These are phyloP conservation scores for Alethe castanea DNA, from an alignment of 2,113 vertebrate genomes.

Conservation along the genomic window DNA sequence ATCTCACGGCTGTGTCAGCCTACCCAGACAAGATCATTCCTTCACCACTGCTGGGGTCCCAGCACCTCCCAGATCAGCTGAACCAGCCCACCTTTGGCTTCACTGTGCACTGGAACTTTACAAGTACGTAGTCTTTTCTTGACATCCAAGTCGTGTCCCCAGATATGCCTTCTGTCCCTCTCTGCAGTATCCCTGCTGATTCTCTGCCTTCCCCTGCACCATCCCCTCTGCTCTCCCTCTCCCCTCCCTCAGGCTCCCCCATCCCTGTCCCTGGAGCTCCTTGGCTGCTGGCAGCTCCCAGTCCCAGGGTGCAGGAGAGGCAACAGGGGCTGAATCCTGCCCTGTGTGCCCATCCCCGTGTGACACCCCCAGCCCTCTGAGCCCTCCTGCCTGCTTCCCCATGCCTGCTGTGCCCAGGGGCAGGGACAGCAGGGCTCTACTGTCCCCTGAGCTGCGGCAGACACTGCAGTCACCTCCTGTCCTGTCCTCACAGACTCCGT, in stretches of 20 bases:
- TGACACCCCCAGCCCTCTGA: fast-evolving
- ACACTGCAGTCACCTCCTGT: background rate
- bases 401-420: too few species aligned
- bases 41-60: background rate
- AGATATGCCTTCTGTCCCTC: too few species aligned
- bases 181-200: background rate
- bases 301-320: background rate
- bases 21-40: fast-evolving
- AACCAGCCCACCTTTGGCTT: background rate
- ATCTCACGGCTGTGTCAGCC: fast-evolving
- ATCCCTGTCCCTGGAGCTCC: background rate
- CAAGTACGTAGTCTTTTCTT: too few species aligned
- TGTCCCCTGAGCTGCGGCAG: background rate
- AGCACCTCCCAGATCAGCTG: fast-evolving
- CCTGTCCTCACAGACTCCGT: background rate
- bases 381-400: background rate
- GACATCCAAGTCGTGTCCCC: too few species aligned
- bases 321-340: background rate
- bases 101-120: background rate
- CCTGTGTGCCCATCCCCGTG: fast-evolving
- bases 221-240: background rate
- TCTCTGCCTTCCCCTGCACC: background rate
- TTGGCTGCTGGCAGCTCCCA: background rate
- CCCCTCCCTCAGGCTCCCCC: background rate
- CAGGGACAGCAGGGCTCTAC: fast-evolving